Conservation (phyloP, 2,113 vertebrate species). For the Dicentrarchus labrax region DNA sequence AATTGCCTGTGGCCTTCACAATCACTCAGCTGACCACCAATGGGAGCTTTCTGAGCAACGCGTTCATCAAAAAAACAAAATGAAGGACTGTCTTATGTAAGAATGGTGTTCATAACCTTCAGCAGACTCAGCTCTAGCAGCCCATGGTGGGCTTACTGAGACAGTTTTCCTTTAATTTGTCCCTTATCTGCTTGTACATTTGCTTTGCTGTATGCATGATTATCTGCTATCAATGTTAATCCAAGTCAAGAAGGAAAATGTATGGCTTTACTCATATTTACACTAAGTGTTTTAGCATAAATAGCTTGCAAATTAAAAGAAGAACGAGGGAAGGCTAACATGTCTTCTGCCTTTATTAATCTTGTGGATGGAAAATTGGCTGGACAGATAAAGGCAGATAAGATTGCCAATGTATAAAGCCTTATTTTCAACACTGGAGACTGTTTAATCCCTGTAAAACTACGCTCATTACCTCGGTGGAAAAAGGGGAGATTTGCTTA, state of each 20-base stretch:
- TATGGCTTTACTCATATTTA: conserved; percentile 1
- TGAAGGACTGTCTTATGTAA: not conserved
- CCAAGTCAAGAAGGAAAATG: conserved; percentile 1
- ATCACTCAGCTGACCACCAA: not conserved
- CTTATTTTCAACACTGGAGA: conserved; percentile 67
- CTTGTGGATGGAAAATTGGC: conserved; percentile 45
- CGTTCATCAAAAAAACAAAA: not conserved
- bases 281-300: conserved; percentile 32
- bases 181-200: not conserved
- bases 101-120: not conserved
- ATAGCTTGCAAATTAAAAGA: conserved; percentile 46
- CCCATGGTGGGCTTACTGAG: not conserved
- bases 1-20: not conserved
- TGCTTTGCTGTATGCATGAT: not conserved
- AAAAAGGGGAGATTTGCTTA: conserved; percentile 77
- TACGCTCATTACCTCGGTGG: conserved; percentile 69
- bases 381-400: conserved; percentile 61
- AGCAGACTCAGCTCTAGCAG: not conserved
- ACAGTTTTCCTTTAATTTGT: not conserved
- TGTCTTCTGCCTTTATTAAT: conserved; percentile 35
- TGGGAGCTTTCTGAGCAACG: not conserved
- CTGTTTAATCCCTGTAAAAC: conserved; percentile 78
- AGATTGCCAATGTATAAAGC: conserved; percentile 55
- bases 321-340: conserved; percentile 36
- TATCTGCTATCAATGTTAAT: conserved; percentile 2